Percentiles rank a stretch among this genome's conserved stretches.
Conservation (phyloP, 2,888 invertebrate genomes). For the Strigamia maritima region DNA sequence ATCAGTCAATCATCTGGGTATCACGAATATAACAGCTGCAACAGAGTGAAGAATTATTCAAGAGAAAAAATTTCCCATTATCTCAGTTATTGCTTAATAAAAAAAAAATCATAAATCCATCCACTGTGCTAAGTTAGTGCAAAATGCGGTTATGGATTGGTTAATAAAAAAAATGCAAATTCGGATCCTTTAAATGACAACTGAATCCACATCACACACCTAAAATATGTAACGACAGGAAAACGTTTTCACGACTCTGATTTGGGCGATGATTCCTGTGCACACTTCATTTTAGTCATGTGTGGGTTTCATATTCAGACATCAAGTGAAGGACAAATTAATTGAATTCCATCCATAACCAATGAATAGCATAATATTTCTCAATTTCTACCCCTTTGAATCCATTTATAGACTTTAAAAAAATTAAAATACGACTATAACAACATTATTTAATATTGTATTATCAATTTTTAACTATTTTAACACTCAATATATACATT, state of each 20-base stretch:
- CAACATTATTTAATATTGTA: not conserved
- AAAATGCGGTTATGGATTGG: not conserved
- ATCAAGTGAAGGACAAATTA: not conserved
- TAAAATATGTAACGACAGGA: constrained; percentile 34
- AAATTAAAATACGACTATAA: not conserved
- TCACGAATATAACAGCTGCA: not conserved
- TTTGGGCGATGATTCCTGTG: not conserved
- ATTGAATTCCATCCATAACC: not conserved
- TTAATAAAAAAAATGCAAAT: not conserved
- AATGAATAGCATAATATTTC: not conserved
- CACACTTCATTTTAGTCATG: not conserved
- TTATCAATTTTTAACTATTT: not conserved
- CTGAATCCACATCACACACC: constrained; percentile 23
- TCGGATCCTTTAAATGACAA: constrained; percentile 37
- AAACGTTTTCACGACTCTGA: constrained; percentile 37
- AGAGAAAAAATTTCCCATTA: not conserved
- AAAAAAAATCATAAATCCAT: not conserved
- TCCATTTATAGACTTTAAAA: not conserved
- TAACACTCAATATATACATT: not conserved
- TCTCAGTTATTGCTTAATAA: not conserved
- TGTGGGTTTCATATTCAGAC: not conserved
- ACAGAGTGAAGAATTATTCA: constrained; percentile 12
- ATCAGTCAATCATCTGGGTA: constrained; percentile 8
- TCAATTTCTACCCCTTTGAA: constrained; percentile 1
- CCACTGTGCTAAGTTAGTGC: constrained; percentile 5